A percentile compares a stretch with the other conserved stretches of the same genome.
These are phyloP conservation scores for Aramus guarauna DNA, from an alignment of 2,113 vertebrate species.

Conservation along the genomic window DNA sequence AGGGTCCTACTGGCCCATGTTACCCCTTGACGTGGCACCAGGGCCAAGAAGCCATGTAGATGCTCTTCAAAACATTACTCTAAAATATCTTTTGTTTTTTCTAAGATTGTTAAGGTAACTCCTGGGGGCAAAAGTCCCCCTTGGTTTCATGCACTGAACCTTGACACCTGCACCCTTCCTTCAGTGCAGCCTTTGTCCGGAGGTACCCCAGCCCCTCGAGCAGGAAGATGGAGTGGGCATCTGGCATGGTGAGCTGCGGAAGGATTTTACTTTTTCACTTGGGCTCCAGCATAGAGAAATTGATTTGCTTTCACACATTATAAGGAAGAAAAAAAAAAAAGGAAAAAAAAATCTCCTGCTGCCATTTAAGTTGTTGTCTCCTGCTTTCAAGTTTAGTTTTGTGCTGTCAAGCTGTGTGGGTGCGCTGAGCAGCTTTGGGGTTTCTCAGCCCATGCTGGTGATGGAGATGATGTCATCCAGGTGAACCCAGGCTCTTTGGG, in stretches of 20 bases:
- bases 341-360: not conserved
- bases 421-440: not conserved
- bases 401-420: not conserved
- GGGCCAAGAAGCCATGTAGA: not conserved
- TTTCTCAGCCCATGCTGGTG: not conserved
- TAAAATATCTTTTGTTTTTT: not conserved
- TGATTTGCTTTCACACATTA: not conserved
- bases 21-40: not conserved
- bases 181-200: not conserved
- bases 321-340: not conserved
- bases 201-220: not conserved
- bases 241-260: not conserved
- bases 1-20: not conserved
- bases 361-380: not conserved
- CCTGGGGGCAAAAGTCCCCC: not conserved
- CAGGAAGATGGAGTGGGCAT: not conserved
- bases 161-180: not conserved
- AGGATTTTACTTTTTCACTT: not conserved
- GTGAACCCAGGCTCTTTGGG: not conserved
- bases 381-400: not conserved
- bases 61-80: not conserved
- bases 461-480: accelerated
- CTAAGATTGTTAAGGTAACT: not conserved
- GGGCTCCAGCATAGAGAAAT: not conserved
- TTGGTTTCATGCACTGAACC: not conserved